These are phyloP conservation scores for Chironomus striatipennis DNA, from an alignment of 1,140 invertebrate genomes.

Conservation along the genomic window DNA sequence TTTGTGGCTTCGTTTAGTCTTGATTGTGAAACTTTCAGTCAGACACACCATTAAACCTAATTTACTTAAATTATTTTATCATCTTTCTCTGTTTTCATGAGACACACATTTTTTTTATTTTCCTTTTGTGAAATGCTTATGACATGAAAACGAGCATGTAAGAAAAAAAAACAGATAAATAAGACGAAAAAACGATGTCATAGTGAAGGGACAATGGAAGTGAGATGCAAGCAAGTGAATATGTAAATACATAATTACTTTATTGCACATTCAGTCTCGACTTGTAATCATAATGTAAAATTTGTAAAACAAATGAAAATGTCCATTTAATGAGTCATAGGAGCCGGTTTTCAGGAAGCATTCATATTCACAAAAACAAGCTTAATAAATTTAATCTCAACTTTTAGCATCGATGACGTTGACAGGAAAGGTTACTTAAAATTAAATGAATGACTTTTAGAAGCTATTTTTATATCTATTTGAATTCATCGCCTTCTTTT, in stretches of 20 bases:
- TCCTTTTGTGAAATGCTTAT: too few relatives aligned
- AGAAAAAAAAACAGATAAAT: too few relatives aligned
- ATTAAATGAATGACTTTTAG: too few relatives aligned
- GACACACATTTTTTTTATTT: not conserved
- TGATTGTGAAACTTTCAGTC: slow-evolving; percentile 1
- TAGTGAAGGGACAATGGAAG: too few relatives aligned
- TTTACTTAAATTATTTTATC: slow-evolving; percentile 16
- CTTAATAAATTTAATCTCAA: too few relatives aligned
- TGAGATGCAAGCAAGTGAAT: too few relatives aligned
- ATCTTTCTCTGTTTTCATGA: not conserved
- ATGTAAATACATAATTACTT: not conserved
- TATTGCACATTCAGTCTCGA: not conserved
- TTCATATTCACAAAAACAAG: not conserved
- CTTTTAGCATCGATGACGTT: not conserved
- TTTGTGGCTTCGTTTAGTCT: not conserved
- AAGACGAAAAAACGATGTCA: not conserved
- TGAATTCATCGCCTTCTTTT: too few relatives aligned
- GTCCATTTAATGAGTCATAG: not conserved
- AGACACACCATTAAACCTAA: slow-evolving; percentile 10
- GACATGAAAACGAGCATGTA: not conserved
- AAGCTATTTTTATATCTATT: too few relatives aligned
- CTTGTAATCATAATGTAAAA: not conserved
- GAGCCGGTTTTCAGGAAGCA: not conserved
- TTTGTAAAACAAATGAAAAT: too few relatives aligned
- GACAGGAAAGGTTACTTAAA: slow-evolving; percentile 1